Evolutionary conservation across 2,888 invertebrate species (phyloP).

Genomic region (Omphaloscelis lunosa): DNA sequence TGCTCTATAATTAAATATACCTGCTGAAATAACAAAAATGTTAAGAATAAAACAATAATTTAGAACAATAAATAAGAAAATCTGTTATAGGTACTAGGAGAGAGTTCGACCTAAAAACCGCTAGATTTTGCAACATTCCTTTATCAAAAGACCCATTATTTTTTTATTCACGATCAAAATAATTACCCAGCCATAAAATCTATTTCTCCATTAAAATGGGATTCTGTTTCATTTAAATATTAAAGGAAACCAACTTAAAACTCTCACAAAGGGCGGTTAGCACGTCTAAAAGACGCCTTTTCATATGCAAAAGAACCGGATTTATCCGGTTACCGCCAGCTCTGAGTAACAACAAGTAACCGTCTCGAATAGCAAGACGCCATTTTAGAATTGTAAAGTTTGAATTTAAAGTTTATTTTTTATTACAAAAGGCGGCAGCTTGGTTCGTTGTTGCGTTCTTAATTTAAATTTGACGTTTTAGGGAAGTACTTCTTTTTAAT

Average conservation of each 20-base stretch:
- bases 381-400: conserved; percentile 63
- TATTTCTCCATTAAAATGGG: conserved; percentile 48
- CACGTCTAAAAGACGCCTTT: conserved; percentile 63
- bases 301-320: conserved; percentile 69
- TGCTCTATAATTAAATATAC: neutral
- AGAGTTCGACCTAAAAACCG: neutral
- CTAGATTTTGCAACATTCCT: no score
- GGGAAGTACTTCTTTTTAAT: conserved; percentile 2
- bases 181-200: conserved; percentile 38
- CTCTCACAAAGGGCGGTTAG: conserved; percentile 60
- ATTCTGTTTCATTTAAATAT: conserved; percentile 62
- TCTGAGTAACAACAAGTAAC: conserved; percentile 62
- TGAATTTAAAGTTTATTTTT: conserved; percentile 49
- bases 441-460: conserved; percentile 52
- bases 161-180: conserved; percentile 35
- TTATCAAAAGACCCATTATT: neutral
- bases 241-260: conserved; percentile 60
- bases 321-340: conserved; percentile 64
- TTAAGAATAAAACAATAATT: no score
- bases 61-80: neutral
- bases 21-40: neutral
- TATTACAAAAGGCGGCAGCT: conserved; percentile 46
- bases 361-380: conserved; percentile 52
- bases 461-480: conserved; percentile 53
- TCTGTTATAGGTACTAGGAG: neutral